Percentiles rank a stretch among this genome's conserved stretches.
Conservation (phyloP, 2,113 vertebrate genomes). For the Oryzias celebensis region DNA sequence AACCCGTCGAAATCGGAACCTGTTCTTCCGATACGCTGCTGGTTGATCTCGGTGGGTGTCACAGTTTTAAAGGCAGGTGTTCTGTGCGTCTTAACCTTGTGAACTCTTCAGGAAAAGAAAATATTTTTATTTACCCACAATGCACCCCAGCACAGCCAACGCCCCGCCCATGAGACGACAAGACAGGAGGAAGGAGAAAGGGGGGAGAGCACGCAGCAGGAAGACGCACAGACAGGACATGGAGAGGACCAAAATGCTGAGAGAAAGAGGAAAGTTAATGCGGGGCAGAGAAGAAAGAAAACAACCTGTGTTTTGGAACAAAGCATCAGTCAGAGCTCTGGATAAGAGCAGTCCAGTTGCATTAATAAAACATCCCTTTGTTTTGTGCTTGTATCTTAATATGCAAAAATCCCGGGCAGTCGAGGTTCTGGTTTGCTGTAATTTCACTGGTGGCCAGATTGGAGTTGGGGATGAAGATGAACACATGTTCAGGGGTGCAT, state of each 20-base stretch:
- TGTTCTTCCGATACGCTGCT: constrained; percentile 64
- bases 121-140: constrained; percentile 70
- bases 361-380: constrained; percentile 69
- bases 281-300: constrained; percentile 58
- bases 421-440: constrained; percentile 50
- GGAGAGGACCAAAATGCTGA: constrained; percentile 59
- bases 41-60: constrained; percentile 72
- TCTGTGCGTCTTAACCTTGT: constrained; percentile 73
- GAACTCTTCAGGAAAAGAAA: constrained; percentile 65
- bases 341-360: constrained; percentile 70
- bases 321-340: constrained; percentile 62
- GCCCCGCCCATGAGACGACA: constrained; percentile 72
- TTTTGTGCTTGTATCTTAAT: constrained; percentile 76
- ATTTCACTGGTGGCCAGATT: constrained; percentile 65
- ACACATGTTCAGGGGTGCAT: constrained; percentile 47
- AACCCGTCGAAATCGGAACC: constrained; percentile 44
- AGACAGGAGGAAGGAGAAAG: constrained; percentile 71
- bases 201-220: constrained; percentile 62
- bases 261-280: constrained; percentile 71
- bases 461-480: constrained; percentile 43
- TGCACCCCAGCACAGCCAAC: constrained; percentile 65
- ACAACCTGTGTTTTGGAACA: constrained; percentile 53
- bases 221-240: constrained; percentile 46
- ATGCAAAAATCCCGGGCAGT: constrained; percentile 70
- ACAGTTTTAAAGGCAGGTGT: constrained; percentile 75